Evolutionary conservation across 2,888 invertebrate species (phyloP), one percentile per base, ranked within the genome.

Genomic region (Drosophila percnosoma): DNA sequence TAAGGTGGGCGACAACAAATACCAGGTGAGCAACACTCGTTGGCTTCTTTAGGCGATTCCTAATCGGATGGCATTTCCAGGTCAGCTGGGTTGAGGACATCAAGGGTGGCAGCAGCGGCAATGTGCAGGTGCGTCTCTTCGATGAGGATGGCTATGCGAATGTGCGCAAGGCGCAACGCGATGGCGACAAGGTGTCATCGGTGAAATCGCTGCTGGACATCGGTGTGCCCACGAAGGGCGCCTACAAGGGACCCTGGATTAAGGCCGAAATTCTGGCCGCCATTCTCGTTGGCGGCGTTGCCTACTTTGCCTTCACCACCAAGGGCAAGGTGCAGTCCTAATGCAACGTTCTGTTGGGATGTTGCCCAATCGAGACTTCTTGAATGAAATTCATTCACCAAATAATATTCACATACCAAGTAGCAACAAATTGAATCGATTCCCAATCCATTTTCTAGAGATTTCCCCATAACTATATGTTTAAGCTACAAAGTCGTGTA

Each of bases 21-120:
- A 97, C 90, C 98, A 98, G 96, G 97, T 98, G 91, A 95, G 83
- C 34, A 1, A 0, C 31, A 10, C 11, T 2, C 24, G 0, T 1
- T 10, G 3, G 0, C 0, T 4, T 6, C 1, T 8, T 27, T 29
- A 15, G 6, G 11, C 11, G 18, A 36, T 21, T 24, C 10, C 33
- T 11, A 18, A 33, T 11, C 10, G 31, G 5, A 2, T n/a, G 5
- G 34, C 33, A 21, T 15, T 27, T 55, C 6, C 92, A 98, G 97
- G 96, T 99, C 31, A 99, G 99, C 82, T 98, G 98, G 97, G 97
- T 96, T 13, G 97, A 98, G 91, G 98, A 98, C 75, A 95, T 96
- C 33, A 95, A 96, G 55, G 96, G 96, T 83, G 96, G 98, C 0
- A 95, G 96, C 64, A 95, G 97, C 54, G 98, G 98, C 34, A 95